Evolutionary conservation across 1,140 invertebrate genomes (phyloP).

Genomic region (Bombus fervidus): DNA sequence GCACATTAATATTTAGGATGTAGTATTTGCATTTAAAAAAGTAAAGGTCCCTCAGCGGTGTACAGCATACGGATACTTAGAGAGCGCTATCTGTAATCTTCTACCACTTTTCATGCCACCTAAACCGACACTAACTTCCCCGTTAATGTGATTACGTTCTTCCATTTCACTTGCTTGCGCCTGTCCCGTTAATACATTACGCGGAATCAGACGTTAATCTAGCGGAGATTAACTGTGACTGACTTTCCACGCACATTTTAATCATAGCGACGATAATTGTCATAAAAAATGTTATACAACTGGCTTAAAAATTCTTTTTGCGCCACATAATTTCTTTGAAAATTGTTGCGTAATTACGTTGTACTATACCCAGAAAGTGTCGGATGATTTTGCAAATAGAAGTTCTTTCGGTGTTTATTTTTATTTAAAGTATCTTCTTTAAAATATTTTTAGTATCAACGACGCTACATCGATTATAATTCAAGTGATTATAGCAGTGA

Average conservation of each 20-base stretch:
- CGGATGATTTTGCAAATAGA: too few relatives aligned
- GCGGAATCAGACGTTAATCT: slow-evolving; percentile 19
- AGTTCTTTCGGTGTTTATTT: background rate
- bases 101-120: slow-evolving; percentile 39
- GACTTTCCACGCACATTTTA: background rate
- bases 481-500: too few relatives aligned
- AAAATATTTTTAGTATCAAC: background rate
- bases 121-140: slow-evolving; percentile 34
- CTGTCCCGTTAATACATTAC: slow-evolving; percentile 16
- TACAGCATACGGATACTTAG: slow-evolving; percentile 22
- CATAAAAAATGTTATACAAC: background rate
- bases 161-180: slow-evolving; percentile 19
- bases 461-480: background rate
- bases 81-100: slow-evolving; percentile 37
- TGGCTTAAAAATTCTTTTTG: background rate
- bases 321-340: too few relatives aligned
- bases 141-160: slow-evolving; percentile 39
- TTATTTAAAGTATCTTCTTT: background rate
- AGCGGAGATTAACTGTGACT: background rate
- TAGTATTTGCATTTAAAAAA: slow-evolving; percentile 37
- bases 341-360: too few relatives aligned
- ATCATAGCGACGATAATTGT: background rate
- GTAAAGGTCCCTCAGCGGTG: background rate
- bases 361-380: too few relatives aligned
- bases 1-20: slow-evolving; percentile 39